phyloP scores from a whole-genome alignment of 2,797 vertebrate species.

The Trichosurus vulpecula region DNA sequence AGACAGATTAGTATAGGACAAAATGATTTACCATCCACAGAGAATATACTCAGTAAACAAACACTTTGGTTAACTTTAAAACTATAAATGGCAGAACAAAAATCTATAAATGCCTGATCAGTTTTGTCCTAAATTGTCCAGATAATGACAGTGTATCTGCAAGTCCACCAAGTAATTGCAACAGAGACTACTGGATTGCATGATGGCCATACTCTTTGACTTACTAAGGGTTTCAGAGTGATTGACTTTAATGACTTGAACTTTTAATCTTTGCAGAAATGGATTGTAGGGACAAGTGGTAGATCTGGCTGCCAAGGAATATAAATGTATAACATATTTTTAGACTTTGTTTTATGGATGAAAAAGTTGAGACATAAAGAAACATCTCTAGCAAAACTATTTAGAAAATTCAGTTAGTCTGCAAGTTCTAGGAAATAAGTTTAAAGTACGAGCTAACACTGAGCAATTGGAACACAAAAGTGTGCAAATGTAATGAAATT shows the following conservation, averaged over 20 bases:
- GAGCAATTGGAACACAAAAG: background rate
- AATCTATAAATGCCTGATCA: background rate
- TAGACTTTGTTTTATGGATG: background rate
- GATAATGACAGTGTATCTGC: background rate
- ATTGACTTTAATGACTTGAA: background rate
- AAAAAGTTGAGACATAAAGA: background rate
- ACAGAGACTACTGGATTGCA: background rate
- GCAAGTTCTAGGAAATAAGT: background rate
- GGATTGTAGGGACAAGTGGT: background rate
- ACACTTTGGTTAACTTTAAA: background rate
- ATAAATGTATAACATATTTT: background rate
- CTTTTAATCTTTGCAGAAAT: background rate
- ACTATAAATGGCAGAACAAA: background rate
- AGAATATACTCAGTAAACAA: background rate
- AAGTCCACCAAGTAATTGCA: background rate
- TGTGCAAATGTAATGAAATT: background rate
- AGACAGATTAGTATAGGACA: background rate
- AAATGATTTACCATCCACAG: background rate
- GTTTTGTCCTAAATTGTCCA: background rate
- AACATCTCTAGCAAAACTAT: background rate
- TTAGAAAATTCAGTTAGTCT: background rate
- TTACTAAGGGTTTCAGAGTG: background rate
- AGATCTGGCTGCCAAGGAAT: background rate
- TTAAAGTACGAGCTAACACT: background rate
- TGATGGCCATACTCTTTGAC: background rate